These are phyloP conservation scores for Andrena bucephala DNA, from an alignment of 2,888 invertebrate genomes.

Conservation along the genomic window DNA sequence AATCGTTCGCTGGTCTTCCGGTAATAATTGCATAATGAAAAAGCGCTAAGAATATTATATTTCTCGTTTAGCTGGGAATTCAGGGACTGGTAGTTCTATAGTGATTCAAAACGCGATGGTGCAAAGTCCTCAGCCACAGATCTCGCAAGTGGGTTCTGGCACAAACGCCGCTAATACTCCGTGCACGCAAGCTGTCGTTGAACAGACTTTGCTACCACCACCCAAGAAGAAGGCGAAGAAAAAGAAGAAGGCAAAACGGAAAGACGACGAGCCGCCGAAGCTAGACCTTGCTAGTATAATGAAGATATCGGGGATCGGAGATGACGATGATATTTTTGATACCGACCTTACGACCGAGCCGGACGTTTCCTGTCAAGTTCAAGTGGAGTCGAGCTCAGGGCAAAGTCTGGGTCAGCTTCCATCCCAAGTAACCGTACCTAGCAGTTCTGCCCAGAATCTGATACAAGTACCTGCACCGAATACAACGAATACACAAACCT, in stretches of 20 bases:
- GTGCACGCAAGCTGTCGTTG: slow-evolving; percentile 77
- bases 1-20: not conserved
- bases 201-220: slow-evolving; percentile 84
- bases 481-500: slow-evolving; percentile 76
- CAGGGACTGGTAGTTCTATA: slow-evolving; percentile 80
- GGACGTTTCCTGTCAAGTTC: slow-evolving; percentile 72
- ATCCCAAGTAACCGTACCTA: slow-evolving; percentile 64
- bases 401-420: slow-evolving; percentile 69
- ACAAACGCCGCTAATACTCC: slow-evolving; percentile 73
- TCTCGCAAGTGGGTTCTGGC: slow-evolving; percentile 77
- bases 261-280: slow-evolving; percentile 86
- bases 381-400: slow-evolving; percentile 72
- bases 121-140: slow-evolving; percentile 82
- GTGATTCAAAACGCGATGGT: slow-evolving; percentile 84
- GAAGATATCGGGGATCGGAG: slow-evolving; percentile 90
- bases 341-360: slow-evolving; percentile 79
- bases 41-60: slow-evolving; percentile 19
- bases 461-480: slow-evolving; percentile 79
- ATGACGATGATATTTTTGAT: slow-evolving; percentile 88
- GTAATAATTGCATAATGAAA: not conserved
- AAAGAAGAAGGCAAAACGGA: slow-evolving; percentile 86
- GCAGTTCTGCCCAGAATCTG: slow-evolving; percentile 71
- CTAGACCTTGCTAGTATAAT: slow-evolving; percentile 91
- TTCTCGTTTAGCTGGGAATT: slow-evolving; percentile 75
- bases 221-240: slow-evolving; percentile 86